Base-by-base conservation (phyloP, 2,113 vertebrate genomes). In the Melanerpes formicivorus region DNA sequence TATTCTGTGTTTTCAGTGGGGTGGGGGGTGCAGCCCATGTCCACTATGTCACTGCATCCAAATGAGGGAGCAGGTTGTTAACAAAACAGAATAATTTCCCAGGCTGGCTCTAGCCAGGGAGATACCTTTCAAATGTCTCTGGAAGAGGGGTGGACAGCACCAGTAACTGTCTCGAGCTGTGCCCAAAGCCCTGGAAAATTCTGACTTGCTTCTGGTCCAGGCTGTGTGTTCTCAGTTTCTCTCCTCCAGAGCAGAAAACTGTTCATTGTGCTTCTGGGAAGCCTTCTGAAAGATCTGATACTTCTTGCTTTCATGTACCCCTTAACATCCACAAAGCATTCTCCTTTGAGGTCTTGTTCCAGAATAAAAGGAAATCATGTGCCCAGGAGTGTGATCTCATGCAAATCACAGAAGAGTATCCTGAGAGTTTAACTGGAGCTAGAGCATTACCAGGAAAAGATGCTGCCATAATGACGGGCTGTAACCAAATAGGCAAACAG, bases 241-340 rank as follows among this genome's bases (percentile, higher is more conserved):
- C 5, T 80, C 21, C 44, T 70, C 21, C 50, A 52, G 21, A 13
- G 15, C 46, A 62, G 50, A 32, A 79, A 44, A 64, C 10, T 22
- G 22, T 74, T 58, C 17, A 19, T 6, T 62, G n/a, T 29, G 37
- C 29, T 82, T 66, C 30, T 42, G 40, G 56, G 60, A 79, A 65
- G 23, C 7, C 50, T 34, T 5, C 17, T 46, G 37, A 9, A 17
- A 56, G 54, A 80, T 59, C 48, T 64, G 54, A 50, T 21, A 19
- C 26, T 66, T 37, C 22, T n/a, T 23, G 7, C 18, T 56, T 52
- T 26, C 64, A 71, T 0, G 0, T 7, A 64, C 15, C 14, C 2
- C 13, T 14, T 34, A 60, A 55, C n/a, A 69, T 18, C 19, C 46
- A 11, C 22, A 23, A 5, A 70, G 22, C 50, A 15, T 60, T 56